Conservation (phyloP, 2,888 invertebrate genomes). For the Spisula subtruncata region DNA sequence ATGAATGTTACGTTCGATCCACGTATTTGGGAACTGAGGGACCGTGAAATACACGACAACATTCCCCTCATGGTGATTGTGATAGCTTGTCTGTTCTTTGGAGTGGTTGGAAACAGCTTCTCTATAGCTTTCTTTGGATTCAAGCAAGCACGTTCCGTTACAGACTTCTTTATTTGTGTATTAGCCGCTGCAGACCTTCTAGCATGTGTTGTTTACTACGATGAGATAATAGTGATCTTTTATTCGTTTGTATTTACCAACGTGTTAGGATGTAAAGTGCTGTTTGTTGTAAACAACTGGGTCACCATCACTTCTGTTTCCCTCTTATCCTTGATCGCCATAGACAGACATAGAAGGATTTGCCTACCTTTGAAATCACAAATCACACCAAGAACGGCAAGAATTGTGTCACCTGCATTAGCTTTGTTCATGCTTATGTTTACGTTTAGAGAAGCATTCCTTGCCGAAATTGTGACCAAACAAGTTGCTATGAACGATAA, state of each 20-base stretch:
- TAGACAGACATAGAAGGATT: not conserved
- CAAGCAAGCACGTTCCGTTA: not conserved
- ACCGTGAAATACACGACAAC: conserved; percentile 1
- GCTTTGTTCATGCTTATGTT: not conserved
- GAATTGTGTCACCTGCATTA: not conserved
- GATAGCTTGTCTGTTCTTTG: not conserved
- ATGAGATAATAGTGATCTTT: not conserved
- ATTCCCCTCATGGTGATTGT: not conserved
- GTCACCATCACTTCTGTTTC: not conserved
- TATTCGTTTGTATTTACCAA: not conserved
- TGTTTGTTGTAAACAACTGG: not conserved
- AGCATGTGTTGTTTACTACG: not conserved
- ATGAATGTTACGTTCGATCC: not conserved
- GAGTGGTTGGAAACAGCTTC: not conserved
- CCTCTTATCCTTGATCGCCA: not conserved
- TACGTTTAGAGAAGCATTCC: not conserved
- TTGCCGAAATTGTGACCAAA: conserved; percentile 4
- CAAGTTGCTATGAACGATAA: conserved; percentile 18
- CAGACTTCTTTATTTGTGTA: not conserved
- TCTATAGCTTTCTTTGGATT: not conserved
- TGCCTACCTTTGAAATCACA: not conserved
- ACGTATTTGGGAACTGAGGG: not conserved
- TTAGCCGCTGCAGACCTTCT: not conserved
- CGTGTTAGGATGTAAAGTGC: not conserved
- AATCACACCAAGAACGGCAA: not conserved